Conservation (phyloP, 2,113 vertebrate genomes). For the Nothobranchius kuhntae region DNA sequence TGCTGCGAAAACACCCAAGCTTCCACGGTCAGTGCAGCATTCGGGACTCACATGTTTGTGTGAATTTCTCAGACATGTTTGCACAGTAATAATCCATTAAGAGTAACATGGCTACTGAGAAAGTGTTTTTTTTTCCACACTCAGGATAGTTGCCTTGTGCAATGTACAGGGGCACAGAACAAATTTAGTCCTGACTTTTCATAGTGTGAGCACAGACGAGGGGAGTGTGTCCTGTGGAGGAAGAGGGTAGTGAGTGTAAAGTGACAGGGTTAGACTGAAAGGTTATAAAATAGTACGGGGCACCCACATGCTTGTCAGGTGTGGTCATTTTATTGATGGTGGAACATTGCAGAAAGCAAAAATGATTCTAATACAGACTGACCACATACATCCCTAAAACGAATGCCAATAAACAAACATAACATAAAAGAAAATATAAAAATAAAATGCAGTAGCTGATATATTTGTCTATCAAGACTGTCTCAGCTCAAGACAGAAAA, state of each 20-base stretch:
- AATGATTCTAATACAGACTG: no score
- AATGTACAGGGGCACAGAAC: constrained; percentile 23
- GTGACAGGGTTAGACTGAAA: constrained; percentile 67
- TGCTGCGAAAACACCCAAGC: constrained; percentile 1
- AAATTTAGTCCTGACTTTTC: constrained; percentile 70
- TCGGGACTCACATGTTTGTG: not conserved
- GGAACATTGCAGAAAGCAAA: no score
- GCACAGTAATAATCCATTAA: not conserved
- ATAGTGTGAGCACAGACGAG: constrained; percentile 34
- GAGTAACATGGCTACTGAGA: not conserved
- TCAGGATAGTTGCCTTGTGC: not conserved
- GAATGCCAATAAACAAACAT: no score
- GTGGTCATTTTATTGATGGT: constrained; percentile 2
- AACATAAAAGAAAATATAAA: no score
- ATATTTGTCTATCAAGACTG: no score
- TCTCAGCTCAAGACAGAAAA: no score
- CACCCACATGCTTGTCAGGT: constrained; percentile 36
- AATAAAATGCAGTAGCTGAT: no score
- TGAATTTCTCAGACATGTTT: not conserved
- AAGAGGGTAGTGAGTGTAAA: constrained; percentile 17
- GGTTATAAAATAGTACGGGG: constrained; percentile 55
- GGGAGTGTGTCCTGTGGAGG: constrained; percentile 17
- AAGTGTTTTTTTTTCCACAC: not conserved
- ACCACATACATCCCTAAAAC: no score
- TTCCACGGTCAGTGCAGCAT: not conserved